Evolutionary conservation across 2,797 vertebrate genomes (phyloP), one percentile per base, ranked within the genome.

Genomic region (Chelon labrosus): DNA sequence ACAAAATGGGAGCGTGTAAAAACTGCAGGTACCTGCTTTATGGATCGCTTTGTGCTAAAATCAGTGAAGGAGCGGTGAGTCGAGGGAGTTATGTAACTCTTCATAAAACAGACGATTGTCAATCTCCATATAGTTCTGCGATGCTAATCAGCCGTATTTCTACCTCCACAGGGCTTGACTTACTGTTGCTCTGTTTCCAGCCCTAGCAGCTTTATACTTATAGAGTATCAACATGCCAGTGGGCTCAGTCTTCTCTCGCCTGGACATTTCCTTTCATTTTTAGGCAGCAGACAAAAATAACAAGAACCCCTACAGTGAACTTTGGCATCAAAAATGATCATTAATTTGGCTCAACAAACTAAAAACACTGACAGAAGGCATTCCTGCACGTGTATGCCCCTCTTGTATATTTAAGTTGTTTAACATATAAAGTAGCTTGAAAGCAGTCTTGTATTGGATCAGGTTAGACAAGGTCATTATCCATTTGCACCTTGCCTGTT

Each of bases 401-500:
- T 17, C 38, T 39, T 39, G 38, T 39, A 14, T 42, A 14, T 39
- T 39, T 10, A 42, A 5, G 41, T 13, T 13, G 41, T 42, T 42
- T 42, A 42, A 42, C 13, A 42, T 13, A 42, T 14, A 14, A 12
- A 13, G 11, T 5, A 42, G 12, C 11, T 42, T 12, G 12, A 13
- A 42, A n/a, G 46, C 11, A 10, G 7, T 39, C 38, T 39, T 39
- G 38, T 12, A n/a, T 47, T 3, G 10, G 17, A 47, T 19, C n/a
- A 19, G 3, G n/a, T 47, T 47, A n/a, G 16, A 47, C 17, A 10
- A 11, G 38, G 38, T 47, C 17, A 47, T 9, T 47, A 47, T 47
- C 17, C 19, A 41, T 65, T 52, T 65, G 39, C 60, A 65, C 46
- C 0, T 11, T 38, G 16, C 19, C 20, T 72, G 5, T 71, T 74